These are phyloP conservation scores for Hirudinaria manillensis DNA, from an alignment of 2,888 invertebrate species.

Conservation along the genomic window DNA sequence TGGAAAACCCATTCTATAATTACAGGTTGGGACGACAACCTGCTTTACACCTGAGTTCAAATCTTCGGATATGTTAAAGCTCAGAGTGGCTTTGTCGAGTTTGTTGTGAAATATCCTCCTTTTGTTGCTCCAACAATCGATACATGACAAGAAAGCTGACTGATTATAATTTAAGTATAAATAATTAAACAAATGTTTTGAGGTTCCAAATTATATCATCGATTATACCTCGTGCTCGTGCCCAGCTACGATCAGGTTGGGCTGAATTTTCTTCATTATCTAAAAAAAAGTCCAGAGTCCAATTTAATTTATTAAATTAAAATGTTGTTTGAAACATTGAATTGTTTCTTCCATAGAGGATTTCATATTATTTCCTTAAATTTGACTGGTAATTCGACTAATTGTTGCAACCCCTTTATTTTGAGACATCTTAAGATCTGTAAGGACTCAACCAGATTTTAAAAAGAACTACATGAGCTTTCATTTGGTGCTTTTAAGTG, in stretches of 20 bases:
- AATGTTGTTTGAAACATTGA: too few species aligned
- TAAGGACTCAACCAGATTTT: too few species aligned
- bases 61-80: conserved; percentile 5
- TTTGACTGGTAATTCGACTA: too few species aligned
- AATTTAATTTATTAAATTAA: too few species aligned
- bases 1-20: conserved; percentile 87
- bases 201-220: not conserved
- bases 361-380: too few species aligned
- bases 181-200: not conserved
- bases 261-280: conserved; percentile 64
- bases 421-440: too few species aligned
- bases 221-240: conserved; percentile 54
- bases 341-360: too few species aligned
- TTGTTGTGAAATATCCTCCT: not conserved
- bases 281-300: conserved; percentile 47
- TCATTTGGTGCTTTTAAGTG: too few species aligned
- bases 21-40: conserved; percentile 85
- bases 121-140: not conserved
- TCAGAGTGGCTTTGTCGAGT: not conserved
- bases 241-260: conserved; percentile 59
- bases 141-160: conserved; percentile 1
- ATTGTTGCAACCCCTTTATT: too few species aligned
- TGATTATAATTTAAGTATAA: conserved; percentile 1
- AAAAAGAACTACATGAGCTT: too few species aligned
- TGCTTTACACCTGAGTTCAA: conserved; percentile 60